Evolutionary conservation across 1,140 invertebrate species (phyloP).

Genomic region (Microplitis demolitor): DNA sequence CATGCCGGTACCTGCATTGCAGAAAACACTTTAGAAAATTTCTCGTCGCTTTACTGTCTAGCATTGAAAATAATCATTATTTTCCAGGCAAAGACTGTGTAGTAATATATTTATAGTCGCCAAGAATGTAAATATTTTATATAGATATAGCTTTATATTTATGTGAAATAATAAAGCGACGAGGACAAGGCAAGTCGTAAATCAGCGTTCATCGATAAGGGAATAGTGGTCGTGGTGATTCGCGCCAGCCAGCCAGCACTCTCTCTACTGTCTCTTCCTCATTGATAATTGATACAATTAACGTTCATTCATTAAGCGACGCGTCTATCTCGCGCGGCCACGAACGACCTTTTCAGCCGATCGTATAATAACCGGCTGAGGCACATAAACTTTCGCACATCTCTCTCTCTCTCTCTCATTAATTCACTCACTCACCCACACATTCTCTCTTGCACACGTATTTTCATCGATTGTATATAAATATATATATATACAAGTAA

Average conservation of each 20-base stretch:
- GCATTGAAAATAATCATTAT: background rate
- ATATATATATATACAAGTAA: background rate
- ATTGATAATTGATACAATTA: conserved; percentile 55
- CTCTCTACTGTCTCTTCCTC: conserved; percentile 39
- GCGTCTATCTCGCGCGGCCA: conserved; percentile 16
- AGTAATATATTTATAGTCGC: too few species aligned
- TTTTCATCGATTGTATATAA: background rate
- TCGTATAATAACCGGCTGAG: conserved; percentile 23
- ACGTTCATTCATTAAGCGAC: conserved; percentile 47
- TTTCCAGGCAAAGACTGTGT: too few species aligned
- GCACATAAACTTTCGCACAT: conserved; percentile 14
- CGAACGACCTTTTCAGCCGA: conserved; percentile 29
- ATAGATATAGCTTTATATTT: background rate
- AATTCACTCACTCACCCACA: background rate
- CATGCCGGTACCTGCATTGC: conserved; percentile 26
- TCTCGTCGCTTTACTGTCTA: background rate
- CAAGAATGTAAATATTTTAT: background rate
- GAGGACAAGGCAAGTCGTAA: conserved; percentile 38
- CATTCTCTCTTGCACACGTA: background rate
- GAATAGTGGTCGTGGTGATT: conserved; percentile 20
- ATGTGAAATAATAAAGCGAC: conserved; percentile 3
- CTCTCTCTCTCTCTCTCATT: background rate
- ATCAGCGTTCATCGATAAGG: conserved; percentile 51
- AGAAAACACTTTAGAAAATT: background rate
- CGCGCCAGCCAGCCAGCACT: conserved; percentile 18